A percentile compares a stretch with the other conserved stretches of the same genome.
These are phyloP conservation scores for Chaunax sp. DNA, from an alignment of 2,797 vertebrate species.

Conservation along the genomic window DNA sequence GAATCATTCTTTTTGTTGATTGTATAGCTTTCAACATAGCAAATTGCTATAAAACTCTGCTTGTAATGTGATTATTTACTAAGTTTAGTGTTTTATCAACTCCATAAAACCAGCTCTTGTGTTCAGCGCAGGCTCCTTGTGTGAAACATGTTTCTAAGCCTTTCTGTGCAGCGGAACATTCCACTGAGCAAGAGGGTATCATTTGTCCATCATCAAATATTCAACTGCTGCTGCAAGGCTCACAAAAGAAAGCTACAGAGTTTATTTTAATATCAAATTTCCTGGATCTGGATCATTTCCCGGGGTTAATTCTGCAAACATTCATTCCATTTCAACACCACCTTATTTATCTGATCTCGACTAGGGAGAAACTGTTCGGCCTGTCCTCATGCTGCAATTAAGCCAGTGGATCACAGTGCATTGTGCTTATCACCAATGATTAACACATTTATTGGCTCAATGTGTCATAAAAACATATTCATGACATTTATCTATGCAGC, in stretches of 20 bases:
- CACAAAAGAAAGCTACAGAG: constrained; percentile 70
- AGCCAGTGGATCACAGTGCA: neutral
- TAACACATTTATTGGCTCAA: neutral
- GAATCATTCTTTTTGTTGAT: neutral
- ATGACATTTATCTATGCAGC: constrained; percentile 1
- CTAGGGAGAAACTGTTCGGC: neutral
- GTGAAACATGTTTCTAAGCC: constrained; percentile 16
- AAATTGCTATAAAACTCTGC: neutral
- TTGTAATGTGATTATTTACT: too few relatives aligned
- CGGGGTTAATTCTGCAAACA: constrained; percentile 11
- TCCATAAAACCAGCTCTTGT: neutral
- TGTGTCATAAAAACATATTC: neutral
- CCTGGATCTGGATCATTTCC: constrained; percentile 30
- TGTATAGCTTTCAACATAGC: neutral
- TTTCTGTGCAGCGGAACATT: constrained; percentile 63
- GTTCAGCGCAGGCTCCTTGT: neutral
- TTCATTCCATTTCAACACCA: constrained; percentile 22
- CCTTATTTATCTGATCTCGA: neutral
- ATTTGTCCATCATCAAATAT: constrained; percentile 79
- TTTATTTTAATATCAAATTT: constrained; percentile 72
- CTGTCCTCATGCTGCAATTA: neutral
- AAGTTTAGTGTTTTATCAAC: neutral
- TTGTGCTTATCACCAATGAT: neutral
- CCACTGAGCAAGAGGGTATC: constrained; percentile 64
- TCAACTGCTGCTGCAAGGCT: constrained; percentile 53